A percentile compares a stretch with the other conserved stretches of the same genome.
phyloP scores from a whole-genome alignment of 2,113 vertebrate species.

The Equus przewalskii region DNA sequence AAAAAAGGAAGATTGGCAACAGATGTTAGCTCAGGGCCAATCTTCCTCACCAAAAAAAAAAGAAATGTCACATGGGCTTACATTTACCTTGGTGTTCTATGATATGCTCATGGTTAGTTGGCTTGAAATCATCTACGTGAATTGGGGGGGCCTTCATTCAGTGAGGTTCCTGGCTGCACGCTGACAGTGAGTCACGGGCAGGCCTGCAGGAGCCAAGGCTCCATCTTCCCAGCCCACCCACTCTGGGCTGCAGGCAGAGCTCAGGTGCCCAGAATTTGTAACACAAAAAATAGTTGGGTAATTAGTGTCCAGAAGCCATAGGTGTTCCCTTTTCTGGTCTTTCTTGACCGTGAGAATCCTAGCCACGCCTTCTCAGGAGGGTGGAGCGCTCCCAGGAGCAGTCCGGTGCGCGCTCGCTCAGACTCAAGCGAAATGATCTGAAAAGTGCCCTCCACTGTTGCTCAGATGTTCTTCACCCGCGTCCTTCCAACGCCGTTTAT shows the following conservation, averaged over 20 bases:
- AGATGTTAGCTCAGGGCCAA: no score
- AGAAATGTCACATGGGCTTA: rapidly evolving
- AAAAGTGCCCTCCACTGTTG: rapidly evolving
- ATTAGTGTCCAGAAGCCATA: not conserved
- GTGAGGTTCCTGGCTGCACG: not conserved
- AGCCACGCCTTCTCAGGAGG: rapidly evolving
- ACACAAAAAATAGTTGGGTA: not conserved
- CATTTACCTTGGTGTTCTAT: not conserved
- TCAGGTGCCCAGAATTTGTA: not conserved
- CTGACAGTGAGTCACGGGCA: not conserved
- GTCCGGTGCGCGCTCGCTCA: not conserved
- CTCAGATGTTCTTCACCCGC: rapidly evolving
- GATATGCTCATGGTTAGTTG: rapidly evolving
- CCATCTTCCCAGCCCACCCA: not conserved
- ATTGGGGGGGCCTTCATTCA: not conserved
- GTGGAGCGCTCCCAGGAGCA: rapidly evolving
- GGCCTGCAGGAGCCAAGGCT: not conserved
- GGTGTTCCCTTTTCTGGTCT: not conserved
- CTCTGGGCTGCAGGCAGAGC: not conserved
- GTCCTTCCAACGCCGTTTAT: rapidly evolving
- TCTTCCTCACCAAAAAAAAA: no score
- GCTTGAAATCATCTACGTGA: no score
- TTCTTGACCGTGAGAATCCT: not conserved
- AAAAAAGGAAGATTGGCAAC: no score
- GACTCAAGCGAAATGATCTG: no score